phyloP scores from a whole-genome alignment of 2,113 vertebrate species.

The Myrmecophaga tridactyla region DNA sequence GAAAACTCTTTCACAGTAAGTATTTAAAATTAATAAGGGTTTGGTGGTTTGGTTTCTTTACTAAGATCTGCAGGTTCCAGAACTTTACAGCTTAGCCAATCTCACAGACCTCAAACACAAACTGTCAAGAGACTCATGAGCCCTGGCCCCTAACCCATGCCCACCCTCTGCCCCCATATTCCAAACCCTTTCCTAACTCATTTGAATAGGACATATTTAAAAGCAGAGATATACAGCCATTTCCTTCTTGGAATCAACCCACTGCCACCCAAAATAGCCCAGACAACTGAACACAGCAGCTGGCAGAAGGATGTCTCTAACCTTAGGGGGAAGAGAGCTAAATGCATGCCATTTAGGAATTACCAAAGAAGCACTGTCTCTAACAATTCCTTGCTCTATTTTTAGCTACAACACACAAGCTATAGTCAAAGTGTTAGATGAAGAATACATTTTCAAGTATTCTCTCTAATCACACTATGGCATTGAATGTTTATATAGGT shows the following conservation, averaged over 20 bases:
- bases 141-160: too few species aligned
- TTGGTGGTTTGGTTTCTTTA: neutral
- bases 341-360: neutral
- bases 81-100: constrained; percentile 39
- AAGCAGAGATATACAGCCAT: constrained; percentile 18
- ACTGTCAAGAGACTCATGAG: neutral
- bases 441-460: constrained; percentile 48
- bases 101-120: constrained; percentile 34
- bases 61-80: constrained; percentile 22
- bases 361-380: neutral
- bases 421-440: constrained; percentile 15
- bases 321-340: constrained; percentile 3
- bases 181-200: neutral
- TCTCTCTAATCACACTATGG: neutral
- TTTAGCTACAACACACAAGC: constrained; percentile 29
- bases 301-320: constrained; percentile 53
- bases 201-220: constrained; percentile 48
- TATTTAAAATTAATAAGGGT: constrained; percentile 45
- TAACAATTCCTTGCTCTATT: constrained; percentile 33
- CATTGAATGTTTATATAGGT: constrained; percentile 12
- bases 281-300: constrained; percentile 68
- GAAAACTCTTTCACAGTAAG: neutral
- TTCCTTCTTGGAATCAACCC: constrained; percentile 51
- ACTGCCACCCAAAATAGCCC: constrained; percentile 62
- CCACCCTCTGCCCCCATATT: too few species aligned